These are phyloP conservation scores for Idaea straminata DNA, from an alignment of 2,888 invertebrate species.

Conservation along the genomic window DNA sequence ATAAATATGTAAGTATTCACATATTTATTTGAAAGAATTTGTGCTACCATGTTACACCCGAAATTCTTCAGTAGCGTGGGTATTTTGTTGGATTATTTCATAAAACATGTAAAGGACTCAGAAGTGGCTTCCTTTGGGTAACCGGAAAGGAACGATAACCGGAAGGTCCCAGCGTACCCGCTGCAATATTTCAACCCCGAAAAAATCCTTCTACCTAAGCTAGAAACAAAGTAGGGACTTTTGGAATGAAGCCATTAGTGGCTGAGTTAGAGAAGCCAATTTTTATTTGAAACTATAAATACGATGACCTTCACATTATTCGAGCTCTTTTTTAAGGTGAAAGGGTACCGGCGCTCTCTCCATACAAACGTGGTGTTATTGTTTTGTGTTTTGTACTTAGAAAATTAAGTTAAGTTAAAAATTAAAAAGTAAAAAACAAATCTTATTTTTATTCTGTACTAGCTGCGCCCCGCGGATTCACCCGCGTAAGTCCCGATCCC, in stretches of 20 bases:
- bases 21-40: not conserved
- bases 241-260: not conserved
- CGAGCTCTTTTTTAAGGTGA: not conserved
- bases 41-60: not conserved
- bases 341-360: no score
- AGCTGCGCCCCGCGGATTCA: no score
- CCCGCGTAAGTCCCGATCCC: no score
- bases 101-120: conserved; percentile 35
- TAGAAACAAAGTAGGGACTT: conserved; percentile 6
- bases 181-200: conserved; percentile 24
- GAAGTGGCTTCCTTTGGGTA: conserved; percentile 28
- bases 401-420: no score
- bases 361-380: no score
- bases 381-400: no score
- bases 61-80: conserved; percentile 1
- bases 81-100: conserved; percentile 34
- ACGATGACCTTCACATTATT: no score
- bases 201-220: conserved; percentile 22
- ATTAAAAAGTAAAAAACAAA: no score
- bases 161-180: conserved; percentile 25
- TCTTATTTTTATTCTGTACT: no score
- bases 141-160: conserved; percentile 26
- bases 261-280: not conserved
- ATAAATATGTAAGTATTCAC: not conserved
- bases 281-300: no score